Evolutionary conservation across 1,140 invertebrate genomes (phyloP), one percentile per base, ranked within the genome.

Genomic region (Anthonomus grandis): DNA sequence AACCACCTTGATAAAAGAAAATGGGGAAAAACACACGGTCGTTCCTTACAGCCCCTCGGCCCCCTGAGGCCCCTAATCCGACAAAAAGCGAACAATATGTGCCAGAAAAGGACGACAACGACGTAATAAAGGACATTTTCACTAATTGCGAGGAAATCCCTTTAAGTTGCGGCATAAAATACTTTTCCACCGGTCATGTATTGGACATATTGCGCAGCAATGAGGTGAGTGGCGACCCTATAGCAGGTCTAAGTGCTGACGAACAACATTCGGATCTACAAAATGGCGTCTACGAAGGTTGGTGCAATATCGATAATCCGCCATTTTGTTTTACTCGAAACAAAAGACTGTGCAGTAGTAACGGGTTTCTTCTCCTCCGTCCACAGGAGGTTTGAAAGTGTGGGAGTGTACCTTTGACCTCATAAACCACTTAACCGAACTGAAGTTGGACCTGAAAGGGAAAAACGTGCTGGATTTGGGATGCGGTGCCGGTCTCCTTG

Each of bases 331-430:
- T 10, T 39, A 0, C 8, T 39, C 15, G n/a, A n/a, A n/a, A n/a
- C n/a, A n/a, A n/a, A n/a, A n/a, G n/a, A n/a, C n/a, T n/a, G n/a
- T n/a, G n/a, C n/a, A n/a, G n/a, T n/a, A n/a, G n/a, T n/a, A n/a
- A n/a, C n/a, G n/a, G n/a, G n/a, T 10, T 39, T 9, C 24, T 45
- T 6, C 2, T 45, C 5, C 10, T 23, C 17, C 6, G 8, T 24
- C 21, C 73, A 41, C 64, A 91, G 90, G 91, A 63, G 91, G 91
- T 12, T 76, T 91, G 18, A 93, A 93, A 80, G 81, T 93, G 53
- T 94, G 91, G 91, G 91, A 94, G 75, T 91, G 90, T 64, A 91
- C 87, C 13, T 80, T 83, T 70, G 90, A 93, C 70, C 70, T 94
- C 39, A 66, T 84, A 22, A 70, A 82, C 48, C 90, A 85, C 70